These are phyloP conservation scores for Trichomycterus rosablanca DNA, from an alignment of 2,113 vertebrate genomes.

Conservation along the genomic window DNA sequence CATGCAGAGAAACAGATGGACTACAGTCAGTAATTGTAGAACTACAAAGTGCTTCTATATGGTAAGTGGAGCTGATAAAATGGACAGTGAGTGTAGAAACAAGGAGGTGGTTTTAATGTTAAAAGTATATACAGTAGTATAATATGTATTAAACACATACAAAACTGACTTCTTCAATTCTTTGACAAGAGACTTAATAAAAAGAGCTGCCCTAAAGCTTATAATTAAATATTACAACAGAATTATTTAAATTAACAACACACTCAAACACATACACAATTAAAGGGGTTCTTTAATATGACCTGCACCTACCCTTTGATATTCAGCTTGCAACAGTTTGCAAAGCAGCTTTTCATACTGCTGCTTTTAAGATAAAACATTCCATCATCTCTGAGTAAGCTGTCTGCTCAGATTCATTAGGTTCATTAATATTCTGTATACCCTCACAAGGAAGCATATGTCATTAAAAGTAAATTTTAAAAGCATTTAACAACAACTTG, in stretches of 20 bases:
- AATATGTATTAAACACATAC: too few species aligned
- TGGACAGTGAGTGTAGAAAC: too few species aligned
- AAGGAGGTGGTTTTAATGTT: too few species aligned
- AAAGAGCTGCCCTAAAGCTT: not conserved
- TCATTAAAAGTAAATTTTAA: not conserved
- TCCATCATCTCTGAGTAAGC: not conserved
- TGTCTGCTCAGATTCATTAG: not conserved
- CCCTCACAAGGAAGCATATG: too few species aligned
- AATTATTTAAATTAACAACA: constrained; percentile 2
- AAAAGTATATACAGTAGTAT: not conserved
- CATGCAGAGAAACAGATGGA: too few species aligned
- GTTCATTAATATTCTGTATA: too few species aligned
- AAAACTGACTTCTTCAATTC: not conserved
- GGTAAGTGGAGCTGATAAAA: too few species aligned
- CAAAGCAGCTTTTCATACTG: not conserved
- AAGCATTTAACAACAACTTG: too few species aligned
- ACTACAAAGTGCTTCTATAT: too few species aligned
- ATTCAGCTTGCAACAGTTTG: not conserved
- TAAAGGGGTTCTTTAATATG: not conserved
- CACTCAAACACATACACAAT: not conserved
- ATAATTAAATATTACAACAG: constrained; percentile 10
- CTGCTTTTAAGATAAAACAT: not conserved
- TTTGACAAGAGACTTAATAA: not conserved
- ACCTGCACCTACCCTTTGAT: not conserved
- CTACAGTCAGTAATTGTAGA: too few species aligned